These are phyloP conservation scores for Neostethus bicornis DNA, from an alignment of 2,797 vertebrate species.

Conservation along the genomic window DNA sequence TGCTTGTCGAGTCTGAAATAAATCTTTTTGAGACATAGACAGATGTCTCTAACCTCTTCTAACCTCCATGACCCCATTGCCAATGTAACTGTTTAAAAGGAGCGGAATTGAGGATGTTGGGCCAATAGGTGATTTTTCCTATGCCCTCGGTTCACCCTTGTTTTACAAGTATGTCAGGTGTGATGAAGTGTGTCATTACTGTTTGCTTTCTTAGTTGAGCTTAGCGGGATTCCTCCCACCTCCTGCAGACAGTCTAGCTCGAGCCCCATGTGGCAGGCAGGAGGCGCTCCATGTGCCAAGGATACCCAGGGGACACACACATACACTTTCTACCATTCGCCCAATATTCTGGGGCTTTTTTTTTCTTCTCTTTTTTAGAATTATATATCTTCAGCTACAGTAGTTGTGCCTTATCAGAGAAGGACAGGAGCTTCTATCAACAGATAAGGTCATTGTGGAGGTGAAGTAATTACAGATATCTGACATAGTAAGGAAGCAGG, in stretches of 20 bases:
- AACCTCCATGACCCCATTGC: conserved; percentile 5
- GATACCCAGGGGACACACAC: conserved; percentile 51
- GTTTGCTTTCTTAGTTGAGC: conserved; percentile 30
- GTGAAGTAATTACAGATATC: conserved; percentile 67
- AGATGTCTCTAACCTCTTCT: background rate
- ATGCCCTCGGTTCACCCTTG: conserved; percentile 17
- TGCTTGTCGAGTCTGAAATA: conserved; percentile 6
- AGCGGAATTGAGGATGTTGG: conserved; percentile 19
- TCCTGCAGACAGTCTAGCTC: conserved; percentile 26
- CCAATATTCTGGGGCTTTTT: conserved; percentile 12
- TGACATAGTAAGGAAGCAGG: conserved; percentile 44
- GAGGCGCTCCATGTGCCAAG: conserved; percentile 37
- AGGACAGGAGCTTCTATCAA: conserved; percentile 49
- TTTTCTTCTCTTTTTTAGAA: background rate
- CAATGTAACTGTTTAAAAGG: conserved; percentile 14
- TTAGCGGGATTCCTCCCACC: conserved; percentile 35
- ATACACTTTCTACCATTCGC: conserved; percentile 13
- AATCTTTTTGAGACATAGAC: background rate
- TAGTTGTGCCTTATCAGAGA: conserved; percentile 51
- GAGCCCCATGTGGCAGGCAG: conserved; percentile 30
- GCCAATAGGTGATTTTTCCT: conserved; percentile 15
- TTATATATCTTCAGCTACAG: conserved; percentile 40
- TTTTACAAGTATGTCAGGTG: conserved; percentile 37
- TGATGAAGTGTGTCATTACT: conserved; percentile 67
- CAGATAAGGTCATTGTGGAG: conserved; percentile 64